Evolutionary conservation across 1,140 invertebrate genomes (phyloP), one percentile per base, ranked within the genome.

Genomic region (Plectrocnemia conspersa): DNA sequence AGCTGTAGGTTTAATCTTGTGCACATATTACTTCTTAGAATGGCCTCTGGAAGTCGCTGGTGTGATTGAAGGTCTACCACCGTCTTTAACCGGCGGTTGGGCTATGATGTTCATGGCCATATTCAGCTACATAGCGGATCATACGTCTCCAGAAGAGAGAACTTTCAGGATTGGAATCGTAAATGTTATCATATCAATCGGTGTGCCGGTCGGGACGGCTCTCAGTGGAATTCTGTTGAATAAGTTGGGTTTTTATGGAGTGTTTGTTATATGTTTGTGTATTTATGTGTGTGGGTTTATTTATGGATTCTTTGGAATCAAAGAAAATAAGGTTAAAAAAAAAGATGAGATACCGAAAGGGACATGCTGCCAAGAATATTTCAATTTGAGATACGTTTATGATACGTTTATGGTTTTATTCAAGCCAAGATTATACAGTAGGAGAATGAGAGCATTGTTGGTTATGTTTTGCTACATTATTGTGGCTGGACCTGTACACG

Each of bases 51-150:
- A 86, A 65, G 80, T 77, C 1, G 78, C 80, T 11, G 82, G 81
- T 0, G 66, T 84, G 0, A 74, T 82, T 10, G 83, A 86, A 66
- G 83, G 83, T 1, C 74, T 89, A 29, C 87, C 87, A 66, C 86
- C 86, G 0, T 83, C 85, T 0, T 62, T 93, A 0, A 85, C 86
- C 5, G 88, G 88, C 1, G 89, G 89, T 2, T 89, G 85, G 81
- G 88, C 91, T 61, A 89, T 87, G 11, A 86, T 92, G 81, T 83
- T 92, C 57, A 91, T 93, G 84, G 87, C 86, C 9, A 82, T 89
- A 21, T 93, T 93, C 67, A 92, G 89, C 66, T 93, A 92, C 63
- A 85, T 94, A 35, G 87, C 83, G 1, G 89, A 93, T 66, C 83
- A 91, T 10, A 91, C 90, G 0, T 82, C 83, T 9, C 78, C 86